These are phyloP conservation scores for Xylota segnis DNA, from an alignment of 2,888 invertebrate genomes.

Conservation along the genomic window DNA sequence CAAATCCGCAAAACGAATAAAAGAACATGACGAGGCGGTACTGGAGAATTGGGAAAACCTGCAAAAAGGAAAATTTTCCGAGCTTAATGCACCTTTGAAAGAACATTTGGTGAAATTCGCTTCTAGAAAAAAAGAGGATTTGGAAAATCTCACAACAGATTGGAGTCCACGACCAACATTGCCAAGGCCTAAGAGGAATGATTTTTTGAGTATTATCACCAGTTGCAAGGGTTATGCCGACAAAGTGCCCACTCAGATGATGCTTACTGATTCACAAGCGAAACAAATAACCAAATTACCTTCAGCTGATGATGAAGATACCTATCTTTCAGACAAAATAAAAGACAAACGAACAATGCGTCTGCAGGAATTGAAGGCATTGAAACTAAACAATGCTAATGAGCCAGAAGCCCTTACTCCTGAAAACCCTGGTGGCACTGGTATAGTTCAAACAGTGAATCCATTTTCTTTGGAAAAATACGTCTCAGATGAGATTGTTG, in stretches of 20 bases:
- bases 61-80: conserved; percentile 85
- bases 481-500: conserved; percentile 81
- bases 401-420: conserved; percentile 53
- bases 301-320: conserved; percentile 78
- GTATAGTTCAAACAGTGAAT: conserved; percentile 51
- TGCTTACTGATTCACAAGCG: conserved; percentile 18
- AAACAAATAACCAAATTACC: conserved; percentile 1
- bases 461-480: conserved; percentile 79
- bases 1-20: conserved; percentile 86
- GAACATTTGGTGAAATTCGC: conserved; percentile 89
- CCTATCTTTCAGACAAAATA: conserved; percentile 80
- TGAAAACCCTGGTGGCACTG: conserved; percentile 79
- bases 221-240: conserved; percentile 77
- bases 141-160: conserved; percentile 67
- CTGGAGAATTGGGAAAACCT: conserved; percentile 89
- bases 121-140: conserved; percentile 85
- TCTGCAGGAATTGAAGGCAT: conserved; percentile 79
- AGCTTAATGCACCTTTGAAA: conserved; percentile 84
- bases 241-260: conserved; percentile 24
- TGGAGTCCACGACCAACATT: conserved; percentile 78
- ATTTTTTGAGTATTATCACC: conserved; percentile 81
- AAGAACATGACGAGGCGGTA: conserved; percentile 88
- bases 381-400: conserved; percentile 74
- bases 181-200: conserved; percentile 79
- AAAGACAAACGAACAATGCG: conserved; percentile 80